These are phyloP conservation scores for Potamarius usumacintae DNA, from an alignment of 2,113 vertebrate species.

Conservation along the genomic window DNA sequence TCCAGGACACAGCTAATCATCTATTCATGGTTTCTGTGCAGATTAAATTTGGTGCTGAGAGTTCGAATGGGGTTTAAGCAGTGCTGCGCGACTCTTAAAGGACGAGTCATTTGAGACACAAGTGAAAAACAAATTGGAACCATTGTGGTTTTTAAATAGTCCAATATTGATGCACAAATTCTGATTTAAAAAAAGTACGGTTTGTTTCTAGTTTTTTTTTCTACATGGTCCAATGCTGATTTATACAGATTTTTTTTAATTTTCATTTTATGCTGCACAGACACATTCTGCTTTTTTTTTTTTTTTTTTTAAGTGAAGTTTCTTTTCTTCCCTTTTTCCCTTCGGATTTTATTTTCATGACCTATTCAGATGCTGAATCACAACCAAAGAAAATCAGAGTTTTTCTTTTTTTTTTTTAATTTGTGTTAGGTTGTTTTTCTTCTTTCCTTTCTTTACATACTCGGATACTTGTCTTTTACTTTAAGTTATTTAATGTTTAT, in stretches of 20 bases:
- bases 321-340: neutral
- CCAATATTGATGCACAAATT: neutral
- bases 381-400: neutral
- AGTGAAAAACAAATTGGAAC: neutral
- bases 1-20: conserved; percentile 6
- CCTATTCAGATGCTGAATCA: neutral
- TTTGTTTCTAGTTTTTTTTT: neutral
- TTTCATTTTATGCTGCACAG: neutral
- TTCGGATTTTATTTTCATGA: too few species aligned
- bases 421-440: neutral
- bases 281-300: neutral
- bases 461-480: too few species aligned
- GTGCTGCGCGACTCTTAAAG: neutral
- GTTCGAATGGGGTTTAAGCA: neutral
- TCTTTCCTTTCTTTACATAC: neutral
- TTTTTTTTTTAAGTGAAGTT: neutral
- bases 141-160: neutral
- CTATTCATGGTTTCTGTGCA: neutral
- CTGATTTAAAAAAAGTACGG: neutral
- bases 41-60: neutral
- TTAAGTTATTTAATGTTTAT: too few species aligned
- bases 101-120: neutral
- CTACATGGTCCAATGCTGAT: neutral
- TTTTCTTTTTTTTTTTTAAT: neutral
- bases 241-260: neutral